phyloP scores from a whole-genome alignment of 2,888 invertebrate genomes.

The Leuctra nigra region DNA sequence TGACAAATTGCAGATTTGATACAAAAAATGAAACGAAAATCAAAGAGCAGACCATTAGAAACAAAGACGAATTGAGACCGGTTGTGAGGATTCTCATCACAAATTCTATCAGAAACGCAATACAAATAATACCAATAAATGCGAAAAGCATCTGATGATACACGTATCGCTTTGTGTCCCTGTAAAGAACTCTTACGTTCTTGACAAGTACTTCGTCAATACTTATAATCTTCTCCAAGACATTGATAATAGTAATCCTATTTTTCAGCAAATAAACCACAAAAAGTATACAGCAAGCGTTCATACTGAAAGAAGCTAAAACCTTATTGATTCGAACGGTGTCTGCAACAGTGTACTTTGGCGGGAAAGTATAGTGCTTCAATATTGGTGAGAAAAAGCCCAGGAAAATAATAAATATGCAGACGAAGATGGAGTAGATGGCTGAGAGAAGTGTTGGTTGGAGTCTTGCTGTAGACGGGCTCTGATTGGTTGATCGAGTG shows the following conservation, averaged over 20 bases:
- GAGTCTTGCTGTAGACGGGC: background rate
- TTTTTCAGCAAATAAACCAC: background rate
- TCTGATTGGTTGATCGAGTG: background rate
- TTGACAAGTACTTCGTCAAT: background rate
- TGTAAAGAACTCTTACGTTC: background rate
- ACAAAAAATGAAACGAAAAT: background rate
- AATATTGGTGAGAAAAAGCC: background rate
- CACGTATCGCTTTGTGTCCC: background rate
- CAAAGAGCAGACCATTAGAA: background rate
- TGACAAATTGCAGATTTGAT: background rate
- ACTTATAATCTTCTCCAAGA: background rate
- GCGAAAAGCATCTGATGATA: background rate
- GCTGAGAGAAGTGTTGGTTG: background rate
- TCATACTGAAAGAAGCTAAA: background rate
- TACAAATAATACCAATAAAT: background rate
- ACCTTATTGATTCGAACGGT: background rate
- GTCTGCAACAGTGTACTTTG: background rate
- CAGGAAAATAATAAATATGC: background rate
- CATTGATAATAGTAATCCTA: background rate
- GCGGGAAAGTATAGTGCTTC: background rate
- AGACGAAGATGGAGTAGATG: background rate
- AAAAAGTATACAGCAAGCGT: background rate
- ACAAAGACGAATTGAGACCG: background rate
- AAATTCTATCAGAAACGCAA: background rate
- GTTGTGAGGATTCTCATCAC: background rate